Evolutionary conservation across 1,140 invertebrate genomes (phyloP).

Genomic region (Octopus sinensis): DNA sequence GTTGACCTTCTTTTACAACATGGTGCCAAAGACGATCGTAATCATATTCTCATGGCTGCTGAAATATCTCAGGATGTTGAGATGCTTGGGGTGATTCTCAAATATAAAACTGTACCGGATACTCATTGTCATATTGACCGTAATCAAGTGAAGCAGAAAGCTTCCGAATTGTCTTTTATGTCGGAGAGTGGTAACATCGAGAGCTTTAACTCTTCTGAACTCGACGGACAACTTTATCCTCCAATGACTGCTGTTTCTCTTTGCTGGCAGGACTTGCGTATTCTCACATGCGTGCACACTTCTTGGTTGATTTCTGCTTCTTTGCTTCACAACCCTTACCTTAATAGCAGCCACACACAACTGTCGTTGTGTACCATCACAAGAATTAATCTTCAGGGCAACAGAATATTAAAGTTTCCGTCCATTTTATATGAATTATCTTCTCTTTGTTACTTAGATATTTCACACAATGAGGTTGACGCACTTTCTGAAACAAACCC

Average conservation of each 20-base stretch:
- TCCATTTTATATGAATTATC: constrained; percentile 77
- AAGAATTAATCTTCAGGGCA: constrained; percentile 88
- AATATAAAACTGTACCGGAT: constrained; percentile 42
- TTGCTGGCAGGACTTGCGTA: constrained; percentile 80
- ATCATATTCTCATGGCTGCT: constrained; percentile 74
- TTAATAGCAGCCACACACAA: constrained; percentile 49
- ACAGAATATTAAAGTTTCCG: constrained; percentile 78
- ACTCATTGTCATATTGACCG: constrained; percentile 37
- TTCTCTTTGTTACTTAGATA: constrained; percentile 76
- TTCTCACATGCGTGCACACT: constrained; percentile 64
- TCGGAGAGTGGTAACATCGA: constrained; percentile 21
- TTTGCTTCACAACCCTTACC: constrained; percentile 38
- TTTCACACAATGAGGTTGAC: constrained; percentile 83
- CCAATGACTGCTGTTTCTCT: constrained; percentile 86
- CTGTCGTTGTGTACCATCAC: constrained; percentile 85
- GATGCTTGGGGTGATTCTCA: constrained; percentile 66
- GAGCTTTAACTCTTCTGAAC: constrained; percentile 32
- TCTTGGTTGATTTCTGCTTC: constrained; percentile 74
- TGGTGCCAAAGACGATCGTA: constrained; percentile 85
- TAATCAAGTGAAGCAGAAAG: constrained; percentile 24
- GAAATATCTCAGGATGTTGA: constrained; percentile 71
- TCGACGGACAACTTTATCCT: constrained; percentile 65
- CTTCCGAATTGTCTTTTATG: constrained; percentile 18
- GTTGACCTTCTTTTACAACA: constrained; percentile 76
- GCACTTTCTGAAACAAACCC: constrained; percentile 61